Evolutionary conservation across 2,888 invertebrate genomes (phyloP).

Genomic region (Therioaphis trifolii): DNA sequence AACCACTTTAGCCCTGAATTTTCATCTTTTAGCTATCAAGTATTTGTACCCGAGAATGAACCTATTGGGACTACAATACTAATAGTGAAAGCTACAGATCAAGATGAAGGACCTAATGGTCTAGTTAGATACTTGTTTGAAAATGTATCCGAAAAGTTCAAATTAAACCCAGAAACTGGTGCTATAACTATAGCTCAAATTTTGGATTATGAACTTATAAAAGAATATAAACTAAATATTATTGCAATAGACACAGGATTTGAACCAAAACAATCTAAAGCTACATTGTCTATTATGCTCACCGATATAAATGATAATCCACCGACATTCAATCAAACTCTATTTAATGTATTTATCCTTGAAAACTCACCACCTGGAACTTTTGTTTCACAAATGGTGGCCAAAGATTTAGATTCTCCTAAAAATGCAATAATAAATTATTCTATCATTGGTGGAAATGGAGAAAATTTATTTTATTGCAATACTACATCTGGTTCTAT

Average conservation of each 20-base stretch:
- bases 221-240: constrained; percentile 87
- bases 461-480: constrained; percentile 81
- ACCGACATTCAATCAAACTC: constrained; percentile 83
- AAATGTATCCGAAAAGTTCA: constrained; percentile 85
- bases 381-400: constrained; percentile 80
- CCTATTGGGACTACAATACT: constrained; percentile 86
- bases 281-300: constrained; percentile 84
- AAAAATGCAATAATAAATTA: constrained; percentile 89
- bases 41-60: constrained; percentile 91
- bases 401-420: constrained; percentile 87
- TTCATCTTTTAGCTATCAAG: constrained; percentile 85
- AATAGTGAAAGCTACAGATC: constrained; percentile 85
- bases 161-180: constrained; percentile 81
- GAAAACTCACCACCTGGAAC: constrained; percentile 85
- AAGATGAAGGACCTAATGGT: constrained; percentile 90
- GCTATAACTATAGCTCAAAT: constrained; percentile 82
- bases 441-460: constrained; percentile 81
- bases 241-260: constrained; percentile 89
- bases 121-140: constrained; percentile 86
- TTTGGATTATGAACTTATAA: constrained; percentile 87
- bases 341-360: constrained; percentile 81
- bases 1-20: constrained; percentile 85
- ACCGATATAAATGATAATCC: constrained; percentile 95
- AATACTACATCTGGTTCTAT: constrained; percentile 82
- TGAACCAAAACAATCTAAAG: constrained; percentile 80